These are phyloP conservation scores for Rhaphigaster nebulosa DNA, from an alignment of 2,888 invertebrate genomes.

Conservation along the genomic window DNA sequence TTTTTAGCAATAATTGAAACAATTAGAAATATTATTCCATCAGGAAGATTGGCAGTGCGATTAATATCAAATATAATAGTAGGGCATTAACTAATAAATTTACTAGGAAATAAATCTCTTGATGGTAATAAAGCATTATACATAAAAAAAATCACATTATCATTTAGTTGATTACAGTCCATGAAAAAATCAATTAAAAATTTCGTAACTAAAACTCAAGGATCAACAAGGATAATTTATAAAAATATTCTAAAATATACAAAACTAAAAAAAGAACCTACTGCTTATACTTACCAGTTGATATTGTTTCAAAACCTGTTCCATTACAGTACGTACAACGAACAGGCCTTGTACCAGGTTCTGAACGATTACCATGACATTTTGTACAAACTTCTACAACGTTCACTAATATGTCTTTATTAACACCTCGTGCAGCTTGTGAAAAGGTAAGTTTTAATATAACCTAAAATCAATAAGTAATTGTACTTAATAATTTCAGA, in stretches of 20 bases:
- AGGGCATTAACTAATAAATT: no score
- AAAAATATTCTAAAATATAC: not conserved
- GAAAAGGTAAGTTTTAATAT: constrained; percentile 90
- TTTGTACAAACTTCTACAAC: constrained; percentile 93
- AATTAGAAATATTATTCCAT: no score
- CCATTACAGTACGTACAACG: constrained; percentile 95
- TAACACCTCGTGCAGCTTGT: constrained; percentile 95
- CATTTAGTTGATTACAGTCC: no score
- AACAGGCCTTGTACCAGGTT: constrained; percentile 91
- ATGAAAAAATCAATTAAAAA: no score
- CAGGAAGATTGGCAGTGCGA: no score
- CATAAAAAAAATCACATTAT: no score
- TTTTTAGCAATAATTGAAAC: no score
- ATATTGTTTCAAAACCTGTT: constrained; percentile 93
- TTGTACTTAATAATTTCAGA: not conserved
- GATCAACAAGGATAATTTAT: not conserved
- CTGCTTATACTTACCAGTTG: constrained; percentile 72
- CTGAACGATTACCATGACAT: constrained; percentile 88
- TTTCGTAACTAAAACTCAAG: not conserved
- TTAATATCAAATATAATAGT: no score
- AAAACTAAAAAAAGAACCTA: not conserved
- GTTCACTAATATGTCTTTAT: constrained; percentile 93
- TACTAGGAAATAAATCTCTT: no score
- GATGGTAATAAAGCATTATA: no score
- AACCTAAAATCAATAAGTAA: constrained; percentile 72